These are phyloP conservation scores for Liopterus haemorrhoidalis DNA, from an alignment of 2,888 invertebrate genomes.

Conservation along the genomic window DNA sequence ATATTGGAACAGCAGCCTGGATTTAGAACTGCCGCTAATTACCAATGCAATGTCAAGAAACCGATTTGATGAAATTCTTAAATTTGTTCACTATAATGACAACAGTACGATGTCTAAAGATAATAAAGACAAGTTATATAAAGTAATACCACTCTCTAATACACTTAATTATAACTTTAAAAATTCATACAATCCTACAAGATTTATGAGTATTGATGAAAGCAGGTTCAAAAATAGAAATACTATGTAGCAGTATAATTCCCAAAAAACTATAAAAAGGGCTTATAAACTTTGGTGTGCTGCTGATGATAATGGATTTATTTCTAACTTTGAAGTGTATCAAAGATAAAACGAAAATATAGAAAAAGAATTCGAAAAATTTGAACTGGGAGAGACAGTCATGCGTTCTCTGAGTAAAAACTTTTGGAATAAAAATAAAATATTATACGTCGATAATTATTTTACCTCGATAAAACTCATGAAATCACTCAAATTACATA, in stretches of 20 bases:
- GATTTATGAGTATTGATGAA: conserved; percentile 13
- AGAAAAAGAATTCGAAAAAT: conserved; percentile 24
- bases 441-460: no score
- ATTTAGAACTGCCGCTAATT: conserved; percentile 6
- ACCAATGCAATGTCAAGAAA: conserved; percentile 13
- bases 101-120: conserved; percentile 8
- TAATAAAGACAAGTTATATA: conserved; percentile 14
- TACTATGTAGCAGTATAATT: conserved; percentile 13
- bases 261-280: conserved; percentile 20
- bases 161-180: conserved; percentile 13
- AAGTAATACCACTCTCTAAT: conserved; percentile 15
- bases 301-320: conserved; percentile 19
- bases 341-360: conserved; percentile 28
- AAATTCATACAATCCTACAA: conserved; percentile 9
- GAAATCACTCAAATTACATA: no score
- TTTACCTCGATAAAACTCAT: no score
- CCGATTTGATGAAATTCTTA: conserved; percentile 17
- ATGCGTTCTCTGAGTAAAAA: conserved; percentile 18
- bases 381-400: conserved; percentile 26
- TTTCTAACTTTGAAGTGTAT: conserved; percentile 25
- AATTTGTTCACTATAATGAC: conserved; percentile 15
- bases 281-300: conserved; percentile 21
- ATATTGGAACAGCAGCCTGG: conserved; percentile 12
- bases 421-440: conserved; percentile 18
- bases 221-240: conserved; percentile 15